Evolutionary conservation across 2,797 vertebrate species (phyloP).

Genomic region (Parambassis ranga): DNA sequence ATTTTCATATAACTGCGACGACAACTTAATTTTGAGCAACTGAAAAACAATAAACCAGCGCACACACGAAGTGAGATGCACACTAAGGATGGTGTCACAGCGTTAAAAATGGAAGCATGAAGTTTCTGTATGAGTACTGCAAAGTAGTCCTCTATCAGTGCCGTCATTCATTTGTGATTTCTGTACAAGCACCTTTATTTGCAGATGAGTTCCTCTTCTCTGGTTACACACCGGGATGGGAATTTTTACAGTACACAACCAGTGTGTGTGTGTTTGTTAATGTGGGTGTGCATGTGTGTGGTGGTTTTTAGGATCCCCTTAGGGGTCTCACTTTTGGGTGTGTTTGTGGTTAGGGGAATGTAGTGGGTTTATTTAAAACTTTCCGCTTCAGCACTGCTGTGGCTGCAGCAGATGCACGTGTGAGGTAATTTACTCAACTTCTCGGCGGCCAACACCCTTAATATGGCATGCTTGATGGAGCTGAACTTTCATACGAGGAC

Average conservation of each 20-base stretch:
- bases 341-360: conserved; percentile 41
- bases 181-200: too few relatives aligned
- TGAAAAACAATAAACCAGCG: neutral
- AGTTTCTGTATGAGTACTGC: too few relatives aligned
- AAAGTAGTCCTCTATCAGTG: too few relatives aligned
- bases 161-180: too few relatives aligned
- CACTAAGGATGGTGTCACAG: neutral
- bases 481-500: conserved; percentile 15
- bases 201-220: neutral
- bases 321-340: neutral
- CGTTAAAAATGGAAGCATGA: conserved; percentile 4
- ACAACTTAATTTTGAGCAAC: too few relatives aligned
- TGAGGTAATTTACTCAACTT: neutral
- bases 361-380: conserved; percentile 43
- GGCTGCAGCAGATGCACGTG: conserved; percentile 2
- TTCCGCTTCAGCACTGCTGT: conserved; percentile 12
- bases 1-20: too few relatives aligned
- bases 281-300: conserved; percentile 9
- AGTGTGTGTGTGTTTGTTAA: neutral
- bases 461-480: conserved; percentile 42
- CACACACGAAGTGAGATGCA: neutral
- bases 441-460: conserved; percentile 17
- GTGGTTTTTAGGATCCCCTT: conserved; percentile 27
- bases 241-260: neutral
- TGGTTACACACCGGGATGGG: neutral